Evolutionary conservation across 2,888 invertebrate species (phyloP).

Genomic region (Acronicta aceris): DNA sequence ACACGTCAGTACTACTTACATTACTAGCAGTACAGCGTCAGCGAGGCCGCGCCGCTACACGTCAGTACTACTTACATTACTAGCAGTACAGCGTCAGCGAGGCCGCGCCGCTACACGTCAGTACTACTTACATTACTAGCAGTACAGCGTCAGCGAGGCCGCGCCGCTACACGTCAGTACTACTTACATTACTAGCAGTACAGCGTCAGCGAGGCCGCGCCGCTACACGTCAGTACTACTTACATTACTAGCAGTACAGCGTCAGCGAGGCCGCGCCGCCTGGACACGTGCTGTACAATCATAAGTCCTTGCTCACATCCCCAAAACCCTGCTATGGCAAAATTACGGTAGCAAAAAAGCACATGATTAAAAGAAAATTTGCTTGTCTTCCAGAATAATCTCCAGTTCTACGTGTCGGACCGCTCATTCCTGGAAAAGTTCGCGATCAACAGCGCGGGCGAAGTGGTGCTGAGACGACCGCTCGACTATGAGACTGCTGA

Average conservation of each 20-base stretch:
- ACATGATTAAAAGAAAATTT: too few relatives aligned
- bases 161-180: constrained; percentile 92
- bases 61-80: constrained; percentile 1
- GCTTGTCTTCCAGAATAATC: constrained; percentile 79
- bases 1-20: constrained; percentile 49
- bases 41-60: constrained; percentile 92
- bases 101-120: constrained; percentile 51
- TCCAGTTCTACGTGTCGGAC: constrained; percentile 94
- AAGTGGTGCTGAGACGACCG: constrained; percentile 92
- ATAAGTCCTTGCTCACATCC: constrained; percentile 87
- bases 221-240: constrained; percentile 2
- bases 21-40: constrained; percentile 79
- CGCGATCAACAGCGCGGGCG: constrained; percentile 93
- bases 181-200: constrained; percentile 92
- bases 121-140: constrained; percentile 1
- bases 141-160: constrained; percentile 92
- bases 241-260: constrained; percentile 89
- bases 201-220: too few relatives aligned
- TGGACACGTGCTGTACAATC: constrained; percentile 91
- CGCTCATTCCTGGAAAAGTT: constrained; percentile 93
- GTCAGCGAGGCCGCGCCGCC: constrained; percentile 94
- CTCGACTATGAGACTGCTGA: constrained; percentile 94
- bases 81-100: constrained; percentile 90
- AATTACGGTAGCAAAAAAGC: too few relatives aligned
- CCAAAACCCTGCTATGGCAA: too few relatives aligned